These are phyloP conservation scores for Sander vitreus DNA, from an alignment of 2,113 vertebrate species.

Conservation along the genomic window DNA sequence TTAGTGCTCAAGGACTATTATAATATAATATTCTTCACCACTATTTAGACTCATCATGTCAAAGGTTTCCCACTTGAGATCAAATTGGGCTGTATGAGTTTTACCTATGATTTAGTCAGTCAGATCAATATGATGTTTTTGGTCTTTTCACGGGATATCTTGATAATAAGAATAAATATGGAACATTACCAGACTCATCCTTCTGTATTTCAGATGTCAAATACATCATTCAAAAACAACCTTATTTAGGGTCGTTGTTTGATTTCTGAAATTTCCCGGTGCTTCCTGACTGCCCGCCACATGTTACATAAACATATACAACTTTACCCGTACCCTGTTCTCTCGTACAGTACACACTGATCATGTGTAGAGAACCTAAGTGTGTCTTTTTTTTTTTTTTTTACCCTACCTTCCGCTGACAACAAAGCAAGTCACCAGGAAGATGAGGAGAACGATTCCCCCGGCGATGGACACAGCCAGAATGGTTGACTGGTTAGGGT, in stretches of 20 bases:
- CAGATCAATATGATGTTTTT: background rate
- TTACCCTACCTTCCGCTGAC: constrained; percentile 86
- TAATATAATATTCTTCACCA: too few relatives aligned
- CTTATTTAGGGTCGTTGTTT: background rate
- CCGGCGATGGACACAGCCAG: constrained; percentile 86
- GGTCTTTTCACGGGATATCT: background rate
- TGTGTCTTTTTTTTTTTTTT: background rate
- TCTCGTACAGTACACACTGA: background rate
- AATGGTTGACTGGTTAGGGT: constrained; percentile 88
- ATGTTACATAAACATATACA: too few relatives aligned
- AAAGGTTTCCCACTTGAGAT: too few relatives aligned
- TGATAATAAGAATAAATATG: background rate
- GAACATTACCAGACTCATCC: background rate
- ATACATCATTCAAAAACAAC: background rate
- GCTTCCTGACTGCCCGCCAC: background rate
- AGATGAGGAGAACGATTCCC: constrained; percentile 86
- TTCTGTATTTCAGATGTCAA: background rate
- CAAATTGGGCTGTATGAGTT: too few relatives aligned
- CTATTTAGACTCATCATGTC: too few relatives aligned
- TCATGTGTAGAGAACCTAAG: background rate
- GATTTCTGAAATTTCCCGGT: background rate
- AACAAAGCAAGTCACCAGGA: constrained; percentile 88
- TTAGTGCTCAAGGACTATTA: too few relatives aligned
- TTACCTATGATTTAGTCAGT: background rate
- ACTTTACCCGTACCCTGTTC: background rate